Evolutionary conservation across 2,113 vertebrate species (phyloP), one percentile per base, ranked within the genome.

Genomic region (Australoheros scitulus): DNA sequence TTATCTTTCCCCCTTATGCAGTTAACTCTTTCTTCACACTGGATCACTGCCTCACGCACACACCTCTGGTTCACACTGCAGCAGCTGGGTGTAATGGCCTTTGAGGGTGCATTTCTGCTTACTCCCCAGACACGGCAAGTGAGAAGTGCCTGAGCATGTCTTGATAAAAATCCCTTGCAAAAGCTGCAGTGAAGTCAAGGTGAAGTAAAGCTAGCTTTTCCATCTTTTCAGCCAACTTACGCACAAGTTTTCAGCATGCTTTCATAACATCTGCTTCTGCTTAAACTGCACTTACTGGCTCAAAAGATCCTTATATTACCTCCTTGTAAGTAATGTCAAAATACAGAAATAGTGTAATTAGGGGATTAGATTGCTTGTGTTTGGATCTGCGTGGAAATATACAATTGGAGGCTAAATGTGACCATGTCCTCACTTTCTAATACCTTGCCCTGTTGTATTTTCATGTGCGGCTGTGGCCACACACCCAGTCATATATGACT

Each of bases 1-100:
- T 94, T 94, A 94, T 91, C 91, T 89, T 94, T 91, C 88, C 81
- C 87, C 92, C 92, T 92, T 92, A 94, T 94, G 88, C 91, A 78
- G 92, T 94, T 92, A 94, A 94, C 93, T 87, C 91, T 90, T 92
- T 92, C 83, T 77, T 87, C 75, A 72, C 90, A 63, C 59, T 59
- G 11, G 26, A 79, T 86, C 68, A 61, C 56, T 82, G 76, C 72
- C 87, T 84, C 13, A 10, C 63, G 36, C 36, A 63, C 72, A 83
- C 81, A 83, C 74, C 84, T 90, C 74, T 34, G 8, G 26, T 72
- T 83, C 86, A 68, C 72, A 84, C 59, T 61, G 50, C 81, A 47
- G 80, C 41, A n/a, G 64, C 81, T 76, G 41, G 52, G 50, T 41
- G 20, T 79, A 81, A 88, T 85, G 89, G 80, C 79, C 76, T 91